Conservation (phyloP, 1,140 invertebrate genomes). For the Manduca sexta region DNA sequence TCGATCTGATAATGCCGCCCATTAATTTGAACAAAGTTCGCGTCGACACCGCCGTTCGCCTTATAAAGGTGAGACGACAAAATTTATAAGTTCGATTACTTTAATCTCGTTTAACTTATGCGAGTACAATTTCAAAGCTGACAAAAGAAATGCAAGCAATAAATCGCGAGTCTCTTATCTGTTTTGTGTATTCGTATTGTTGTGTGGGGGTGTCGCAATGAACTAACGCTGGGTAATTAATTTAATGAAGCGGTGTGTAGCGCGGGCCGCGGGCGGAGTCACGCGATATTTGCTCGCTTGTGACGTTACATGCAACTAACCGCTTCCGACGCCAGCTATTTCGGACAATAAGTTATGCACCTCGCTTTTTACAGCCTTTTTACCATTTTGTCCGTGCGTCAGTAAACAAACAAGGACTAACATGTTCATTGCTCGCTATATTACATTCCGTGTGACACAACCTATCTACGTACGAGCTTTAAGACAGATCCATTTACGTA, state of each 20-base stretch:
- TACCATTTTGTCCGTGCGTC: conserved; percentile 3
- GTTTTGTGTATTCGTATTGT: conserved; percentile 67
- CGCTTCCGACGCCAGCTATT: conserved; percentile 16
- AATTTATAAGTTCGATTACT: conserved; percentile 74
- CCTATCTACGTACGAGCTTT: neutral
- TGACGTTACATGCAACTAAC: conserved; percentile 16
- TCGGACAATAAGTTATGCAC: conserved; percentile 25
- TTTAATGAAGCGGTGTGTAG: conserved; percentile 55
- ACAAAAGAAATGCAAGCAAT: conserved; percentile 73
- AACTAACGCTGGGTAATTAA: conserved; percentile 66
- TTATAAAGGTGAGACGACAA: conserved; percentile 71
- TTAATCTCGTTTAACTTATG: conserved; percentile 73
- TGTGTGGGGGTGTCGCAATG: conserved; percentile 47
- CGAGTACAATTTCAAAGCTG: conserved; percentile 72
- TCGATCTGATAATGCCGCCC: conserved; percentile 68
- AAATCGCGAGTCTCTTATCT: conserved; percentile 65
- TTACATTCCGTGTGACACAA: neutral
- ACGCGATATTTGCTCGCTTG: conserved; percentile 55
- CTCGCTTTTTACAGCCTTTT: conserved; percentile 16
- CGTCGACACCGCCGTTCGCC: conserved; percentile 65
- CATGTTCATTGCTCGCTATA: neutral
- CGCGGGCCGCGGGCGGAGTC: conserved; percentile 10
- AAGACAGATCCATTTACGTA: no score
- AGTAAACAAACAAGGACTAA: neutral
- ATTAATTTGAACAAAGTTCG: conserved; percentile 72